Evolutionary conservation across 2,113 vertebrate species (phyloP).

Genomic region (Arothron firmamentum): DNA sequence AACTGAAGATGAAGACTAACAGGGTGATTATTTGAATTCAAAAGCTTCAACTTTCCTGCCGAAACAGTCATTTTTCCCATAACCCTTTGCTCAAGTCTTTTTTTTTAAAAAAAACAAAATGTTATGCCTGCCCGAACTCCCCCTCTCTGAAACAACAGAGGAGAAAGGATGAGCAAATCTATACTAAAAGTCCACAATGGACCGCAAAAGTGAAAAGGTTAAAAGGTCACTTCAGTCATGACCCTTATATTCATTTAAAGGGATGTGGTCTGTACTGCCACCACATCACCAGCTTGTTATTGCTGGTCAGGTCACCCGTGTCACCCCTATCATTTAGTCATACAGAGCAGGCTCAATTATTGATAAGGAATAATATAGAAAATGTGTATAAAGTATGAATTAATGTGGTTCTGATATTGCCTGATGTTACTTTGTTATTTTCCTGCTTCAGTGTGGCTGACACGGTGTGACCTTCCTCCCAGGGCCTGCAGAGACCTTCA

Average conservation of each 20-base stretch:
- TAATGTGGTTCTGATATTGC: not conserved
- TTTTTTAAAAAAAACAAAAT: slow-evolving; percentile 45
- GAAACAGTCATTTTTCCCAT: not conserved
- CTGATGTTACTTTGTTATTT: slow-evolving; percentile 19
- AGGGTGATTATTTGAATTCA: not conserved
- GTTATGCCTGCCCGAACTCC: slow-evolving; percentile 33
- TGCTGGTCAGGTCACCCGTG: slow-evolving; percentile 34
- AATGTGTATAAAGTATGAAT: not conserved
- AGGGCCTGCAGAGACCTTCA: slow-evolving; percentile 49
- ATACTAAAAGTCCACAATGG: slow-evolving; percentile 44
- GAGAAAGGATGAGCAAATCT: slow-evolving; percentile 44
- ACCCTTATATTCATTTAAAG: slow-evolving; percentile 47
- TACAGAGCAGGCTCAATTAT: slow-evolving; percentile 25
- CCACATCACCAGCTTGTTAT: slow-evolving; percentile 41
- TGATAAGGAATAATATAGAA: not conserved
- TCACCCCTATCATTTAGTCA: slow-evolving; percentile 13
- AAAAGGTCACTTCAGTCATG: slow-evolving; percentile 40
- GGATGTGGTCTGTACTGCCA: slow-evolving; percentile 45
- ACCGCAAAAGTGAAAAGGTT: slow-evolving; percentile 40
- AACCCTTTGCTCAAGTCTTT: slow-evolving; percentile 32
- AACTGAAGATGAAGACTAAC: too few relatives aligned
- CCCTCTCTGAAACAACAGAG: slow-evolving; percentile 10
- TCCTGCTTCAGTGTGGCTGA: slow-evolving; percentile 30
- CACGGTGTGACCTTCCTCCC: slow-evolving; percentile 39
- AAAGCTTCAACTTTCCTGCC: not conserved